phyloP scores from a whole-genome alignment of 2,888 invertebrate genomes.

The Cacoxenus indagator region DNA sequence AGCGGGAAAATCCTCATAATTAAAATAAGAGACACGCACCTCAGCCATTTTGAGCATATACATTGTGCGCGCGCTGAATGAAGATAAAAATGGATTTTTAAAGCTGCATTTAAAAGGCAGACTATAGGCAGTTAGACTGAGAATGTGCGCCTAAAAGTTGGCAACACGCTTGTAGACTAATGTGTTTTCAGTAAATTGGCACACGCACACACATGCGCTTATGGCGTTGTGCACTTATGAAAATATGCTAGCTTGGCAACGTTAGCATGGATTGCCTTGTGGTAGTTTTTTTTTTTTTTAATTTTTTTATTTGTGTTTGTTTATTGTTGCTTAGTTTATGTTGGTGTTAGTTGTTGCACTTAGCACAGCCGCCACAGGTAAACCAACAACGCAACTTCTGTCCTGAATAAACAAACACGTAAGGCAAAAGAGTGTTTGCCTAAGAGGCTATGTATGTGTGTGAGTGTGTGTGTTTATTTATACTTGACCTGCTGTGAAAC shows the following conservation, averaged over 20 bases:
- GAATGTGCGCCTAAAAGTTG: too few relatives aligned
- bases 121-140: background rate
- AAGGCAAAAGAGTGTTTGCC: constrained; percentile 34
- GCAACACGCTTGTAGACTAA: background rate
- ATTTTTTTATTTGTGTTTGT: too few relatives aligned
- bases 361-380: constrained; percentile 48
- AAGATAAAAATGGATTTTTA: background rate
- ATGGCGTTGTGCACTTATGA: too few relatives aligned
- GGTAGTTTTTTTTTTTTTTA: too few relatives aligned
- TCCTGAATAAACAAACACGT: background rate
- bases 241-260: too few relatives aligned
- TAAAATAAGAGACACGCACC: constrained; percentile 64
- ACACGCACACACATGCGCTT: constrained; percentile 15
- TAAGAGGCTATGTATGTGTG: background rate
- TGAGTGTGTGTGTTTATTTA: constrained; percentile 9
- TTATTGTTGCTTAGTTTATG: background rate
- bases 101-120: background rate
- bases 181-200: background rate
- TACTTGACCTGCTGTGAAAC: constrained; percentile 13
- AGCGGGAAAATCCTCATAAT: constrained; percentile 50
- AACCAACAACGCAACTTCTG: constrained; percentile 53
- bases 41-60: constrained; percentile 58
- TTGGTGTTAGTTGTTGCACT: constrained; percentile 12
- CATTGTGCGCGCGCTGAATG: constrained; percentile 36
- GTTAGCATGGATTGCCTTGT: too few relatives aligned